phyloP scores from a whole-genome alignment of 2,888 invertebrate species.

The Crepidodera aurea region DNA sequence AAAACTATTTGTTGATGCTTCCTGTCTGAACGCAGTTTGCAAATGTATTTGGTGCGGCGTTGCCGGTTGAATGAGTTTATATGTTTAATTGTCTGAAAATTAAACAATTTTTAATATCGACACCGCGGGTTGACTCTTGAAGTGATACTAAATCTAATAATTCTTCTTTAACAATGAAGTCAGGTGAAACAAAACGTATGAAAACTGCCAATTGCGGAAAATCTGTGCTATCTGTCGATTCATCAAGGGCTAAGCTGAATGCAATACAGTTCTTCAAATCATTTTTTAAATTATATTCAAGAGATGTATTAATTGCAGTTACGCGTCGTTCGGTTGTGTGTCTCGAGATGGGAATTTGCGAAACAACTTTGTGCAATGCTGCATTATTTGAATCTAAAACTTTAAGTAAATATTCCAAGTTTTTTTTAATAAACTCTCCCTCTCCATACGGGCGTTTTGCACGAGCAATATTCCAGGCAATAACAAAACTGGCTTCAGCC shows the following conservation, averaged over 20 bases:
- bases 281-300: no score
- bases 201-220: constrained; percentile 16
- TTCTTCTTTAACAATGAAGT: constrained; percentile 25
- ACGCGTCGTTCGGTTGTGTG: no score
- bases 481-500: constrained; percentile 25
- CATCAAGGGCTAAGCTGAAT: no score
- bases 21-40: no score
- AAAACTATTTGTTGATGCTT: no score
- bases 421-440: constrained; percentile 22
- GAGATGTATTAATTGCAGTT: no score
- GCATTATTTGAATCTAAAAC: neutral
- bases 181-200: constrained; percentile 27
- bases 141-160: constrained; percentile 27
- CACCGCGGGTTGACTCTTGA: constrained; percentile 10
- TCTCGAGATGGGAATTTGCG: neutral
- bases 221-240: constrained; percentile 5
- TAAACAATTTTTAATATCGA: no score
- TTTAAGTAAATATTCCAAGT: constrained; percentile 19
- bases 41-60: no score
- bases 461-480: constrained; percentile 25
- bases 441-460: constrained; percentile 16
- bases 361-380: neutral
- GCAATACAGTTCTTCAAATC: no score
- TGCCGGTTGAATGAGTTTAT: no score
- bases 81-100: no score